Conservation (phyloP, 2,797 vertebrate genomes). For the Sebastiscus tertius region DNA sequence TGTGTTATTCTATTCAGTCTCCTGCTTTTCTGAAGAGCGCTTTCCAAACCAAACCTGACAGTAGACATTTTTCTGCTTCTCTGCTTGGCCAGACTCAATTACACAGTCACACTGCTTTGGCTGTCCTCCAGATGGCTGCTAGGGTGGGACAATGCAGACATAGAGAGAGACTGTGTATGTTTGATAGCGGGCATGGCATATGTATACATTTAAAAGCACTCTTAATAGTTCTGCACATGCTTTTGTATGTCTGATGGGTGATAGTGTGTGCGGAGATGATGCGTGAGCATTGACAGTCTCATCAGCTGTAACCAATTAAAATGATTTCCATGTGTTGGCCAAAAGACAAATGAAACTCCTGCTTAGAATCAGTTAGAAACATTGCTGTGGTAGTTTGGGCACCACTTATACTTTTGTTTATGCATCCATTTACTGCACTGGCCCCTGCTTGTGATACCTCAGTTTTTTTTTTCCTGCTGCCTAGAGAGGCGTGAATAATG, state of each 20-base stretch:
- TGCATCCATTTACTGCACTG: constrained; percentile 21
- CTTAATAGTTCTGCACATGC: background rate
- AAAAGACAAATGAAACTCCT: background rate
- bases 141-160: constrained; percentile 15
- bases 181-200: background rate
- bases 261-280: background rate
- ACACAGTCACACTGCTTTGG: constrained; percentile 29
- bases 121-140: constrained; percentile 27
- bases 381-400: background rate
- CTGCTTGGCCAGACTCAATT: constrained; percentile 14
- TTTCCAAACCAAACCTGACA: constrained; percentile 9
- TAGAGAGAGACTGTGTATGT: background rate
- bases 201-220: background rate
- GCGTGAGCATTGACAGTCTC: background rate
- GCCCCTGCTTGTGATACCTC: constrained; percentile 49
- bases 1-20: background rate
- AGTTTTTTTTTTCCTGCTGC: constrained; percentile 40
- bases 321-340: background rate
- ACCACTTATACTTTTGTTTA: background rate
- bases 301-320: background rate
- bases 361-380: background rate
- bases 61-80: constrained; percentile 17
- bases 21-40: background rate
- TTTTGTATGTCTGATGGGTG: background rate
- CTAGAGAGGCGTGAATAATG: constrained; percentile 50